phyloP scores from a whole-genome alignment of 2,888 invertebrate genomes.

The Busseola fusca region DNA sequence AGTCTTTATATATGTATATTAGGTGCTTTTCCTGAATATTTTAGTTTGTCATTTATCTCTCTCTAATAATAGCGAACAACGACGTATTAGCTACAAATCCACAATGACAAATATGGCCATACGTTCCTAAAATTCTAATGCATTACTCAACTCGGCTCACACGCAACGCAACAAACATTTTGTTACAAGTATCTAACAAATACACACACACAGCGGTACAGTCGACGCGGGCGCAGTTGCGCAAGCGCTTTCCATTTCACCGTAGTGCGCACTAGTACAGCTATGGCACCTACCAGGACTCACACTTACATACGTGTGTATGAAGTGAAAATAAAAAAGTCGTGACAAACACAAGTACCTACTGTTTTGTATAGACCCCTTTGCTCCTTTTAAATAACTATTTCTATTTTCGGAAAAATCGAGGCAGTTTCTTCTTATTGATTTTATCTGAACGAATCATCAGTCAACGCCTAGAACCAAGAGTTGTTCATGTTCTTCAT shows the following conservation, averaged over 20 bases:
- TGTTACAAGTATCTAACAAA: constrained; percentile 57
- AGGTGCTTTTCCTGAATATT: background rate
- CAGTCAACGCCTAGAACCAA: background rate
- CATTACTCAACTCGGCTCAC: constrained; percentile 64
- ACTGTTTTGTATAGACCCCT: background rate
- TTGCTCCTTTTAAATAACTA: constrained; percentile 18
- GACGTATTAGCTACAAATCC: constrained; percentile 14
- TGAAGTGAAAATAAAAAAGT: constrained; percentile 45
- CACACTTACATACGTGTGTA: constrained; percentile 27
- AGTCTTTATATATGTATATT: constrained; percentile 7
- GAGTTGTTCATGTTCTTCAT: background rate
- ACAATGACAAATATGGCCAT: constrained; percentile 38
- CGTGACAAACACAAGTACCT: constrained; percentile 16
- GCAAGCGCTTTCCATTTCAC: constrained; percentile 88
- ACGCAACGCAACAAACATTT: constrained; percentile 60
- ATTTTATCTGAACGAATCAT: too few relatives aligned
- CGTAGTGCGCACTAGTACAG: constrained; percentile 62
- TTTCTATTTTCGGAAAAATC: background rate
- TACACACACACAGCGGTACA: constrained; percentile 53
- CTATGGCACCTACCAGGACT: constrained; percentile 45
- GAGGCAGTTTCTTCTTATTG: background rate
- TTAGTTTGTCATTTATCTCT: background rate
- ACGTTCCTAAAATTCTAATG: constrained; percentile 60
- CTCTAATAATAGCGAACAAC: constrained; percentile 1
- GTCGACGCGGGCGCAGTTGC: constrained; percentile 70